A percentile compares a stretch with the other conserved stretches of the same genome.
phyloP scores from a whole-genome alignment of 2,797 vertebrate genomes.

The Heteromormyrus szaboi region DNA sequence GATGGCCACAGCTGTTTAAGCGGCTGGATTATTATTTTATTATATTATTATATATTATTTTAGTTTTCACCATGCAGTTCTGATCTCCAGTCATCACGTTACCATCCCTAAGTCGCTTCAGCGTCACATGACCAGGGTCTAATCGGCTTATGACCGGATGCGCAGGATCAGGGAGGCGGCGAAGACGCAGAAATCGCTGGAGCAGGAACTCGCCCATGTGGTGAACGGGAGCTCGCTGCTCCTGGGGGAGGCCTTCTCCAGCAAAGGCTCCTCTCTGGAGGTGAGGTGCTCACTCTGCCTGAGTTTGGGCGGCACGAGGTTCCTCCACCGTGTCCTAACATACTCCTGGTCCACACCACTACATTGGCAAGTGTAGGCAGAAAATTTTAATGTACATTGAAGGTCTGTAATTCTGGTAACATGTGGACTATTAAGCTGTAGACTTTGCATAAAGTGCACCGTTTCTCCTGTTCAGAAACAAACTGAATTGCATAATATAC shows the following conservation, averaged over 20 bases:
- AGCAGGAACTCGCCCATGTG: slow-evolving; percentile 85
- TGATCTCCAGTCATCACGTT: not conserved
- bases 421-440: not conserved
- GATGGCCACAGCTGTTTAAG: not conserved
- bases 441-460: not conserved
- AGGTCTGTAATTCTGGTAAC: not conserved
- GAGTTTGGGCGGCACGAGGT: too few species aligned
- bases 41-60: not conserved
- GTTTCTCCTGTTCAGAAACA: too few species aligned
- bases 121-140: not conserved
- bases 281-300: slow-evolving; percentile 49
- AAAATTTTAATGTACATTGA: not conserved
- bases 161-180: slow-evolving; percentile 80
- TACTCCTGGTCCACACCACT: not conserved
- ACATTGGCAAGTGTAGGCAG: not conserved
- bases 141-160: not conserved
- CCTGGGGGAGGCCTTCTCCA: slow-evolving; percentile 69
- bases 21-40: not conserved
- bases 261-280: slow-evolving; percentile 71
- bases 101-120: not conserved
- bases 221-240: slow-evolving; percentile 79
- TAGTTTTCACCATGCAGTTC: not conserved
- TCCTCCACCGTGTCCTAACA: not conserved
- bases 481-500: too few species aligned
- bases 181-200: slow-evolving; percentile 78